Percentiles rank a stretch among this genome's conserved stretches.
Conservation (phyloP, 2,888 invertebrate genomes). For the Coremacera marginata region DNA sequence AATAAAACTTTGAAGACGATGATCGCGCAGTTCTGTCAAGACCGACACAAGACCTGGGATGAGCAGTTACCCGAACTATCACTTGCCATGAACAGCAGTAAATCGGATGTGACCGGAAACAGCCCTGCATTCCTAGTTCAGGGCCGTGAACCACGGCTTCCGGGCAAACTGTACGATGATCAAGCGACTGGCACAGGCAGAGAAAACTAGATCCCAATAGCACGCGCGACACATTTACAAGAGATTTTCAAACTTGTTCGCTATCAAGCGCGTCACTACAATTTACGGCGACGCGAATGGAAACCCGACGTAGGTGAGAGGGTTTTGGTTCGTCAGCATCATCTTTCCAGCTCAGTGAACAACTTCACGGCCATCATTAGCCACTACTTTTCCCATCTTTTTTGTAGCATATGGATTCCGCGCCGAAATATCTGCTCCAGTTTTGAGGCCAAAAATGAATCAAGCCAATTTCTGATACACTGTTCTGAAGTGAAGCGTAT, state of each 20-base stretch:
- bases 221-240: not conserved
- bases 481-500: too few species aligned
- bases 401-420: too few species aligned
- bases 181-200: not conserved
- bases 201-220: not conserved
- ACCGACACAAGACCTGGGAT: not conserved
- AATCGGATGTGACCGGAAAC: too few species aligned
- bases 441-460: too few species aligned
- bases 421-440: too few species aligned
- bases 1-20: not conserved
- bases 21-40: not conserved
- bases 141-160: not conserved
- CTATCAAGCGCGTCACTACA: not conserved
- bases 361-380: not conserved
- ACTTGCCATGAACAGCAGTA: too few species aligned
- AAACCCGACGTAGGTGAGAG: not conserved
- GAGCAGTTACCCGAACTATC: not conserved
- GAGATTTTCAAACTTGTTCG: not conserved
- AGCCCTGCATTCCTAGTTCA: too few species aligned
- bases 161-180: conserved; percentile 1
- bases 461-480: too few species aligned
- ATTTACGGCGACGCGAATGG: conserved; percentile 3
- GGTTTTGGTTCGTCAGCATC: not conserved
- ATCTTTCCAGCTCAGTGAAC: not conserved
- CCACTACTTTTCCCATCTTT: too few species aligned